phyloP scores from a whole-genome alignment of 2,888 invertebrate genomes.

The Caenorhabditis panamensis region DNA sequence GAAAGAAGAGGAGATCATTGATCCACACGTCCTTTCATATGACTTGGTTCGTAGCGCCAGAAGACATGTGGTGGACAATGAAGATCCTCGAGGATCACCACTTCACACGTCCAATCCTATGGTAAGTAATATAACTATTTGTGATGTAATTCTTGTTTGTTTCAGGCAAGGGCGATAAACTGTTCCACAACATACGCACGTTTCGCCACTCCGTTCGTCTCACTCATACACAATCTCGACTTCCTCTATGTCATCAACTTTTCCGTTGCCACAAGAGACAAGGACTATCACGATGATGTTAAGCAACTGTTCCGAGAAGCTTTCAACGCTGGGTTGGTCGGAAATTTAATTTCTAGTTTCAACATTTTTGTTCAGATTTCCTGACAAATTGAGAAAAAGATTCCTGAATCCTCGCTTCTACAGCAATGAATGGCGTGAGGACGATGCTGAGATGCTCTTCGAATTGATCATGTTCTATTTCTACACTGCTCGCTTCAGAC shows the following conservation, averaged over 20 bases:
- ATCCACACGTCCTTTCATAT: not conserved
- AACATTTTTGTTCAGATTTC: constrained; percentile 9
- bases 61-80: no score
- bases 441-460: constrained; percentile 2
- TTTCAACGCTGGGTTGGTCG: not conserved
- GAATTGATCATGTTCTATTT: constrained; percentile 23
- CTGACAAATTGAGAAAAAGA: constrained; percentile 1
- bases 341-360: not conserved
- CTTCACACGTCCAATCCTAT: no score
- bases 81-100: no score
- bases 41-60: no score
- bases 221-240: constrained; percentile 22
- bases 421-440: constrained; percentile 8
- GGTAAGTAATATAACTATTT: no score
- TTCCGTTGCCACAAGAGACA: constrained; percentile 2
- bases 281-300: not conserved
- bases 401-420: constrained; percentile 18
- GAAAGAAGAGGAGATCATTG: not conserved
- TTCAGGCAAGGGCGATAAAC: no score
- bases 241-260: constrained; percentile 41
- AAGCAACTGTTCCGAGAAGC: constrained; percentile 6
- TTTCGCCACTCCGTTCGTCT: constrained; percentile 21
- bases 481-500: constrained; percentile 17
- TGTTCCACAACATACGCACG: no score
- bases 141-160: no score